Evolutionary conservation across 2,113 vertebrate genomes (phyloP).

Genomic region (Trochalopteron elliotii): DNA sequence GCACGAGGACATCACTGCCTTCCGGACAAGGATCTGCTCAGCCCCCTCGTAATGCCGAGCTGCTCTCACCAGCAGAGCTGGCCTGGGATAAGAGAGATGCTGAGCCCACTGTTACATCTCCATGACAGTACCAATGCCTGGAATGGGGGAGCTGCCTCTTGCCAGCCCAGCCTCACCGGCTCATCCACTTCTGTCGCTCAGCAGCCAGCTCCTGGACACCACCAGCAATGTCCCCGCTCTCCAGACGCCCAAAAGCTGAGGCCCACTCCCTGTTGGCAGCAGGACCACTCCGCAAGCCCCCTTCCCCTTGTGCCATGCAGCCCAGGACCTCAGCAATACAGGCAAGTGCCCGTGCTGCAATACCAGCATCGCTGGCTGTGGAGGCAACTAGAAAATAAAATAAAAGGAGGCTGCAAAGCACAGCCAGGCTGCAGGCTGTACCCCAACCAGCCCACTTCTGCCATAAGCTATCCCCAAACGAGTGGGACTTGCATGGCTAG

Average conservation of each 20-base stretch:
- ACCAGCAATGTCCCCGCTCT: slow-evolving; percentile 68
- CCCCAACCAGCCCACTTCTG: neutral
- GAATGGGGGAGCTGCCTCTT: neutral
- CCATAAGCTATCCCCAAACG: rapidly evolving
- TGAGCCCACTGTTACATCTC: rapidly evolving
- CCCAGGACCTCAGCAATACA: slow-evolving; percentile 90
- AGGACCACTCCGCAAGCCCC: slow-evolving; percentile 90
- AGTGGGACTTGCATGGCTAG: rapidly evolving
- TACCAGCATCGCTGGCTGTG: slow-evolving; percentile 63
- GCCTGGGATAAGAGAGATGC: slow-evolving; percentile 65
- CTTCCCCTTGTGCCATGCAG: slow-evolving; percentile 84
- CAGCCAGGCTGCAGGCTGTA: neutral
- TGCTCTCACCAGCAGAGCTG: slow-evolving; percentile 86
- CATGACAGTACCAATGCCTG: rapidly evolving
- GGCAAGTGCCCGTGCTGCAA: slow-evolving; percentile 85
- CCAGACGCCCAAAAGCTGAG: slow-evolving; percentile 77
- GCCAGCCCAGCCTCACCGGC: slow-evolving; percentile 75
- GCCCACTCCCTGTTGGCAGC: slow-evolving; percentile 90
- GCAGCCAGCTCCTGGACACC: slow-evolving; percentile 78
- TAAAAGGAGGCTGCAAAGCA: neutral
- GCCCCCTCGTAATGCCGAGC: slow-evolving; percentile 94
- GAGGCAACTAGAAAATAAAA: slow-evolving; percentile 78
- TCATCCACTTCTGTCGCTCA: slow-evolving; percentile 85
- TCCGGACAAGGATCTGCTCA: slow-evolving; percentile 87
- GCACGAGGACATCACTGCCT: slow-evolving; percentile 89